Percentiles rank a stretch among this genome's conserved stretches.
Conservation (phyloP, 2,888 invertebrate genomes). For the Ernsta delagoae region DNA sequence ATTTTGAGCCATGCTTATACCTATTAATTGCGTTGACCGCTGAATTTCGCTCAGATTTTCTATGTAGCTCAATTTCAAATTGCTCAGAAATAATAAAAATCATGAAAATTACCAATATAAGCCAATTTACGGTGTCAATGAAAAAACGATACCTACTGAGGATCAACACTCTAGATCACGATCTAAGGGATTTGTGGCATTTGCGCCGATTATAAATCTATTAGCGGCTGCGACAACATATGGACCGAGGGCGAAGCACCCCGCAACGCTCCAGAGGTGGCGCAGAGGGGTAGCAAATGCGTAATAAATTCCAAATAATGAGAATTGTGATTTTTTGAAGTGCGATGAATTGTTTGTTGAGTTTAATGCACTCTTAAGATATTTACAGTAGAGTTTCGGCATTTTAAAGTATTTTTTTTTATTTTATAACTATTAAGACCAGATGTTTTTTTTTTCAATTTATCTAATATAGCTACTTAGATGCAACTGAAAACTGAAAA, state of each 20-base stretch:
- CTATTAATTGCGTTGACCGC: too few species aligned
- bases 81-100: too few species aligned
- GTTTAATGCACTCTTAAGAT: conserved; percentile 8
- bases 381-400: background rate
- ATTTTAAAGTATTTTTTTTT: too few species aligned
- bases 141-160: too few species aligned
- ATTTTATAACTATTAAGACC: too few species aligned
- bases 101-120: background rate
- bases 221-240: conserved; percentile 69
- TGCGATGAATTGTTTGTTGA: conserved; percentile 18
- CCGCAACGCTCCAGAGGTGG: conserved; percentile 61
- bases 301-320: conserved; percentile 47
- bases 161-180: conserved; percentile 50
- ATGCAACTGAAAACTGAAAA: too few species aligned
- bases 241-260: conserved; percentile 62
- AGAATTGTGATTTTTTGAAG: conserved; percentile 42
- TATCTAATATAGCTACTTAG: too few species aligned
- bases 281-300: conserved; percentile 48
- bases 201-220: conserved; percentile 73
- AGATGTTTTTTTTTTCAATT: too few species aligned
- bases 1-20: too few species aligned
- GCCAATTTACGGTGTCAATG: background rate
- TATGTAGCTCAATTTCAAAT: too few species aligned
- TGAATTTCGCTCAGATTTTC: too few species aligned
- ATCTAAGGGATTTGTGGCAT: conserved; percentile 70